Percentiles rank a stretch among this genome's conserved stretches.
These are phyloP conservation scores for Rhincodon typus DNA, from an alignment of 2,797 vertebrate genomes.

Conservation along the genomic window DNA sequence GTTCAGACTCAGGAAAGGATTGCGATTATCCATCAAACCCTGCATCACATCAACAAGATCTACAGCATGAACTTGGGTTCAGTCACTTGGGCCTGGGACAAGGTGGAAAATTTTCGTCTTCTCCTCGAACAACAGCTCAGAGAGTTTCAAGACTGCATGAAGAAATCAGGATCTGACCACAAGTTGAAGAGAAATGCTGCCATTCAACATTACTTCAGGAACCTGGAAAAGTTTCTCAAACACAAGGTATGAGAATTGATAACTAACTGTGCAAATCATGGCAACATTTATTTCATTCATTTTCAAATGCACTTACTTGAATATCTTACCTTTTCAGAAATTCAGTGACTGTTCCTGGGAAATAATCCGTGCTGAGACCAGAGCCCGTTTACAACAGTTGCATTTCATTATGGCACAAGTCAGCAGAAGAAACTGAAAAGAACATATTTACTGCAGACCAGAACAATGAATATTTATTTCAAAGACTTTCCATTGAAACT, in stretches of 20 bases:
- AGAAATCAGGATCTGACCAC: neutral
- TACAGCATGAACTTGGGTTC: neutral
- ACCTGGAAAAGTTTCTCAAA: conserved; percentile 16
- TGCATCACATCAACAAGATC: neutral
- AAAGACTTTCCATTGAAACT: neutral
- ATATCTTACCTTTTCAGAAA: neutral
- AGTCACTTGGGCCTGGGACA: neutral
- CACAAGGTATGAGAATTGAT: neutral
- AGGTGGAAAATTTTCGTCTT: neutral
- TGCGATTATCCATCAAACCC: neutral
- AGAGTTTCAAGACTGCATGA: neutral
- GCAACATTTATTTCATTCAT: neutral
- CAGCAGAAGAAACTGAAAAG: neutral
- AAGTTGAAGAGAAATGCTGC: neutral
- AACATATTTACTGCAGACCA: neutral
- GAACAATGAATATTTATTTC: neutral
- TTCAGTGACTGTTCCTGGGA: neutral
- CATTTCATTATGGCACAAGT: neutral
- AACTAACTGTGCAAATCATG: neutral
- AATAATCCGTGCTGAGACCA: neutral
- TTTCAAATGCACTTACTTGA: neutral
- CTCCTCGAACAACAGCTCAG: neutral
- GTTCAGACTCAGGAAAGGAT: neutral
- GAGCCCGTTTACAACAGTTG: neutral
- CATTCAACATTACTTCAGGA: neutral